Evolutionary conservation across 2,888 invertebrate genomes (phyloP), one percentile per base, ranked within the genome.

Genomic region (Drosophila limbata): DNA sequence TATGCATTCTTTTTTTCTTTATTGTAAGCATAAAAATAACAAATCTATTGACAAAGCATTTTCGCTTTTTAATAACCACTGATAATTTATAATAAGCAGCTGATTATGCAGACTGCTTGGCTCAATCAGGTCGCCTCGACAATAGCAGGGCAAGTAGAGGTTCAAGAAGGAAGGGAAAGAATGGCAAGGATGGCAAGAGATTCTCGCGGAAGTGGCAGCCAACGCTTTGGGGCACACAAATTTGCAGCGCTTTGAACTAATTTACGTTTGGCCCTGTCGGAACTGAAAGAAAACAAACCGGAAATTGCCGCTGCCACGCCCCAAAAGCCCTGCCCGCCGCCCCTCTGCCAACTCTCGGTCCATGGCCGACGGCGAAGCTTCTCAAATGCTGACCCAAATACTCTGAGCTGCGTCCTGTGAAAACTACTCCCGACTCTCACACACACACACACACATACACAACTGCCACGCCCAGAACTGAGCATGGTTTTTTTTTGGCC

Each of bases 211-310:
- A 48, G 48, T 48, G 40, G 44, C 28, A 50, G 60, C 17, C 10
- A 59, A 28, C 57, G 57, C 57, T 59, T 39, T 59, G 48, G 57
- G 57, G 57, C 47, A 33, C 55, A 70, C 53, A 76, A 69, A 65
- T 69, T 85, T 74, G 65, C 76, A 70, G 71, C 73, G 88, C 88
- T 84, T 87, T 84, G 77, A 89, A 85, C 85, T 84, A 85, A 85
- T 85, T 85, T 85, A 84, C 84, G 77, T 79, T 72, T 71, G 63
- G 64, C 71, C 75, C 73, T 75, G 89, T 87, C 89, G 84, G 89
- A 89, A 87, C 79, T 77, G 66, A 79, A 72, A 77, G 89, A 87
- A 89, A 89, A 89, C 81, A 89, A 89, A 84, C 85, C 85, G 85
- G 85, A 85, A 89, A 85, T 89, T 85, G 89, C 85, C 69, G 61